Evolutionary conservation across 2,797 vertebrate genomes (phyloP).

Genomic region (Tinamus major): DNA sequence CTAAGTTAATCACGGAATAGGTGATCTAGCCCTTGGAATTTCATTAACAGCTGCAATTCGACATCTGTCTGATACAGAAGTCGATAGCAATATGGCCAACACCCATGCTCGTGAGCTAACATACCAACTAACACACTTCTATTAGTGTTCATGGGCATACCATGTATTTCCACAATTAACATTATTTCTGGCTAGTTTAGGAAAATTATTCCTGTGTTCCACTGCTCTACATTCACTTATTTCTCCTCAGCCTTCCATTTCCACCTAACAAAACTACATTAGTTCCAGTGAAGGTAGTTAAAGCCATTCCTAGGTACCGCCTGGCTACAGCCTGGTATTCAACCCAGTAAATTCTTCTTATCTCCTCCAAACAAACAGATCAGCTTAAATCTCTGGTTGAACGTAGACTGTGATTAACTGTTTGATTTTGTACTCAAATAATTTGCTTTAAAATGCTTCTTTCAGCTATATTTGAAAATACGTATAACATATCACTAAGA

Average conservation of each 20-base stretch:
- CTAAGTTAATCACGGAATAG: not conserved
- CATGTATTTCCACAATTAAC: not conserved
- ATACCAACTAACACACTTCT: not conserved
- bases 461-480: not conserved
- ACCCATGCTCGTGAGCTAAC: no score
- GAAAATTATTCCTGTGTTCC: not conserved
- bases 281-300: not conserved
- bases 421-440: not conserved
- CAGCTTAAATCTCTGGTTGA: not conserved
- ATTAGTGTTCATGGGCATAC: no score
- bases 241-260: not conserved
- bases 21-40: not conserved
- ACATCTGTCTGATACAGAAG: not conserved
- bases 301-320: not conserved
- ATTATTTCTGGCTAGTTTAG: not conserved
- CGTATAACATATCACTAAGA: not conserved
- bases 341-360: not conserved
- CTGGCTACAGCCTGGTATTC: not conserved
- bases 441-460: not conserved
- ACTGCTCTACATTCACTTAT: not conserved
- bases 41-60: not conserved
- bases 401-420: not conserved
- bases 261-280: not conserved
- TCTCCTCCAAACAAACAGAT: not conserved
- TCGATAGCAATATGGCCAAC: not conserved